Conservation (phyloP, 2,888 invertebrate species). For the Drosophila siamana region DNA sequence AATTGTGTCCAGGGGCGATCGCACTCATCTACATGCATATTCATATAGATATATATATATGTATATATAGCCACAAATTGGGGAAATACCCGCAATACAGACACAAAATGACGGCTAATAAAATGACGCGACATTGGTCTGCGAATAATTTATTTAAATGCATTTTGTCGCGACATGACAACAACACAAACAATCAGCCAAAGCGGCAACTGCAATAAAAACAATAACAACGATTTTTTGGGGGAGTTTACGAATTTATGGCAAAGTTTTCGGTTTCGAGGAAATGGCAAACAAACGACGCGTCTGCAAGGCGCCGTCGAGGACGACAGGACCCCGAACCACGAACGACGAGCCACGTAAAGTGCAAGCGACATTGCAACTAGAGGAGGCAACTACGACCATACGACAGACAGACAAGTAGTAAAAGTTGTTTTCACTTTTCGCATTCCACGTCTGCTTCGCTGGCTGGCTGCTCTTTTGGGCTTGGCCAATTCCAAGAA, state of each 20-base stretch:
- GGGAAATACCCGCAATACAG: slow-evolving; percentile 35
- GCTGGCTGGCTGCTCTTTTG: no score
- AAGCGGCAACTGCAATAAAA: slow-evolving; percentile 49
- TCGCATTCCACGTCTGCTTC: slow-evolving; percentile 50
- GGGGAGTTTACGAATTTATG: slow-evolving; percentile 70
- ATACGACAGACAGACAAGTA: slow-evolving; percentile 39
- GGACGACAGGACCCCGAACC: slow-evolving; percentile 29
- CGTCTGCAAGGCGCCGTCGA: slow-evolving; percentile 69
- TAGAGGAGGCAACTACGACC: neutral
- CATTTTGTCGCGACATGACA: slow-evolving; percentile 83
- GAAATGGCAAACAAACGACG: slow-evolving; percentile 81
- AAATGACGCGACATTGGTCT: slow-evolving; percentile 82
- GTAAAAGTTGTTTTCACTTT: slow-evolving; percentile 83
- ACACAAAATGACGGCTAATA: slow-evolving; percentile 60
- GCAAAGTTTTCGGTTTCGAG: slow-evolving; percentile 74
- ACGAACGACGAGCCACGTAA: slow-evolving; percentile 50
- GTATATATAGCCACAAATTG: no score
- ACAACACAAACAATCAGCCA: slow-evolving; percentile 40
- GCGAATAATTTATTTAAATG: slow-evolving; percentile 84
- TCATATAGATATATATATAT: no score
- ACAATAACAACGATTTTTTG: slow-evolving; percentile 44
- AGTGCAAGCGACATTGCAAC: slow-evolving; percentile 57
- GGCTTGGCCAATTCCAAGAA: slow-evolving; percentile 71
- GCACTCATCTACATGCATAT: slow-evolving; percentile 12
- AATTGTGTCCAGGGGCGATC: slow-evolving; percentile 27